Base-by-base conservation (phyloP, 2,888 invertebrate genomes). In the Rhagonycha fulva region DNA sequence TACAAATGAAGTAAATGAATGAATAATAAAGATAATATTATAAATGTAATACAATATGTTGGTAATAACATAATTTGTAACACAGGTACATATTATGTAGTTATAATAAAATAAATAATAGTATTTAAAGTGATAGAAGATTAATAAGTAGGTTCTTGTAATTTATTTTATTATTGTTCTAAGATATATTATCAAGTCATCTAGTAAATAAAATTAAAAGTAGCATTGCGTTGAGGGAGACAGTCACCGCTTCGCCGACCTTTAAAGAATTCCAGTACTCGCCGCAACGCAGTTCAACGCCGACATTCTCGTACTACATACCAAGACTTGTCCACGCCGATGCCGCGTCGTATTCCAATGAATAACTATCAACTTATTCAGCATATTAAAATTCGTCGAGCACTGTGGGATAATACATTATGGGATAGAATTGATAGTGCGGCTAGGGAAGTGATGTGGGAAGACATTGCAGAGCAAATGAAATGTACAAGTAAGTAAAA, bases 391-490 rank as follows among this genome's bases (percentile, higher is more conserved):
- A 75, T 74, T 62, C 79, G 80, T 23, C 77, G 77, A 24, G 80
- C 80, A 24, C 77, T 82, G 63, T 82, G 82, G 82, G 81, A 82
- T 72, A 81, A 79, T 71, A 62, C 79, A 9, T 68, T 78, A 60
- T 79, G 79, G 80, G 81, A 82, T 71, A 80, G 78, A 69, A 79
- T 78, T 68, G 80, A 79, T 73, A 76, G 77, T 26, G 76, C 82
- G 66, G 70, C 75, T 14, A 76, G 81, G 80, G 82, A 85, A 82
- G 83, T 84, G 81, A 84, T 87, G 80, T 83, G 82, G 83, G 83
- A 84, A 80, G 83, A 84, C 81, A 83, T 82, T 62, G 80, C 83
- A 63, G 78, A 70, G 19, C 75, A 80, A 72, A 80, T 82, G 80
- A 81, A 81, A 72, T 76, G 77, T 67, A 68, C 81, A 62, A 80